phyloP scores from a whole-genome alignment of 2,797 vertebrate genomes.

The Xenopus petersii region DNA sequence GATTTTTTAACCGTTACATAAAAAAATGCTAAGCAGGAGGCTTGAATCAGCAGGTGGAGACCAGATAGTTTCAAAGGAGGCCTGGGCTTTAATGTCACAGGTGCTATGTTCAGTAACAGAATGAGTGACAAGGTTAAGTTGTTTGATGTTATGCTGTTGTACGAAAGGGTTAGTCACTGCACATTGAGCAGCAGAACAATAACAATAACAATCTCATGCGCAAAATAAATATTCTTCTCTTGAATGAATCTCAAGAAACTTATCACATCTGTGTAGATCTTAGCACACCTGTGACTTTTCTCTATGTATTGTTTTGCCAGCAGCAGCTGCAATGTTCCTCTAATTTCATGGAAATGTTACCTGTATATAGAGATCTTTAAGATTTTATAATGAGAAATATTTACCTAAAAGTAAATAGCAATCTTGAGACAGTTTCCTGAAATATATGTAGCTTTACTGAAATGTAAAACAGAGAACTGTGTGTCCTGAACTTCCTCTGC shows the following conservation, averaged over 20 bases:
- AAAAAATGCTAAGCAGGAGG: not conserved
- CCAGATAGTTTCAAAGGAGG: not conserved
- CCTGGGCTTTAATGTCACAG: not conserved
- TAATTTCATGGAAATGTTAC: not conserved
- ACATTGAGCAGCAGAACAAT: not conserved
- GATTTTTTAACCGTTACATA: not conserved
- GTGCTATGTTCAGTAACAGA: not conserved
- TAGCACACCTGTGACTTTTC: conserved; percentile 13
- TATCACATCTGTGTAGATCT: not conserved
- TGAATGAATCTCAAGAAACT: not conserved
- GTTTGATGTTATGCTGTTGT: not conserved
- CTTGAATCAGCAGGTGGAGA: not conserved
- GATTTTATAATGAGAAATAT: not conserved
- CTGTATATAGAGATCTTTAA: conserved; percentile 20
- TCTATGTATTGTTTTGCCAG: conserved; percentile 29
- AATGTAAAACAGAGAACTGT: conserved; percentile 24
- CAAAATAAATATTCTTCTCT: not conserved
- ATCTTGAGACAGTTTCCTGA: conserved; percentile 22
- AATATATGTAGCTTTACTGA: conserved; percentile 16
- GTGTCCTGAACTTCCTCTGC: conserved; percentile 12
- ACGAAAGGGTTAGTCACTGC: not conserved
- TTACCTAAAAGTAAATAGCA: no score
- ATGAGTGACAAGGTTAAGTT: not conserved
- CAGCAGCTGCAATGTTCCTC: conserved; percentile 14
- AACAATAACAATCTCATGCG: not conserved